Evolutionary conservation across 1,140 invertebrate genomes (phyloP), one percentile per base, ranked within the genome.

Genomic region (Tribolium castaneum): DNA sequence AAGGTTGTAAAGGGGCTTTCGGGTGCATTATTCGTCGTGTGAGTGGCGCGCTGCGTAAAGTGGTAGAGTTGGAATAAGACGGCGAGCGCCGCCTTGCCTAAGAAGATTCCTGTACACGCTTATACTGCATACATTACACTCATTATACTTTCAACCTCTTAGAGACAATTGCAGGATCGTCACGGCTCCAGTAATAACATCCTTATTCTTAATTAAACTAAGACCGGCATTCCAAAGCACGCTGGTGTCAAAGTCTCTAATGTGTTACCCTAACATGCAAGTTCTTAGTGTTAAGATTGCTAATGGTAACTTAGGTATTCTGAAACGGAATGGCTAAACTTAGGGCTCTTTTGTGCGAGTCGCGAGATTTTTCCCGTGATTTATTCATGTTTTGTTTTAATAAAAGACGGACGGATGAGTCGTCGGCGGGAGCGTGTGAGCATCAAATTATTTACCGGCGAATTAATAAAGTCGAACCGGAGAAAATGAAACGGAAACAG

Each of bases 191-290:
- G 54, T 74, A 78, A 78, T 78, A 75, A 74, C 77, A 71, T 70
- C 77, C 77, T 78, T 78, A 78, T 78, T 78, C 77, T 78, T 78
- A 78, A 78, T 78, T 78, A 78, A 78, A 75, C 70, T 74, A 75
- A 78, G 77, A 78, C 66, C 76, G 66, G 71, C 76, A 77, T 77
- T 78, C 72, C 77, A 78, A 78, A 78, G 71, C 39, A 54, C 51
- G 77, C 51, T 25, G 74, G 77, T 70, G 72, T 78, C 77, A 78
- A 78, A 78, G 77, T 78, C 71, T 59, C 77, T 78, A 78, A 78
- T 78, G 77, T 70, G 77, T 78, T 75, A 74, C 62, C 77, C 56
- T 78, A 78, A 78, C 77, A 78, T 71, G 72, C 76, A 78, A 78
- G 70, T 78, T 78, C 76, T 78, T 78, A 78, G 76, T 78, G 76